Base-by-base conservation (phyloP, 2,113 vertebrate genomes). In the Polypterus bichir region DNA sequence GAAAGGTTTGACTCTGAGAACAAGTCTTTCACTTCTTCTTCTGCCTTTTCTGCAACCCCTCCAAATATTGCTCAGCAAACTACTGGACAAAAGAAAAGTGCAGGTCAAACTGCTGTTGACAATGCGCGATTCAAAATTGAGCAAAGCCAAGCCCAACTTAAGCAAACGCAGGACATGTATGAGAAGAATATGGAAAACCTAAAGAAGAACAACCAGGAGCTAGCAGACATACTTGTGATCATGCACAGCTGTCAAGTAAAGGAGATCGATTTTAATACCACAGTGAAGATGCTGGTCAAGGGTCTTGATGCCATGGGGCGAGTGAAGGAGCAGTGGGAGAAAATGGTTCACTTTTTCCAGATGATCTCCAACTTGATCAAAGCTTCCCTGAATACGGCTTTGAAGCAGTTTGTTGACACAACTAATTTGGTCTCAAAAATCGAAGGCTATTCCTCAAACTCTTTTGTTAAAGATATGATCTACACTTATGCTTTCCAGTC, bases 341-440 rank as follows among this genome's bases (percentile, higher is more conserved):
- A 75, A 63, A 73, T 77, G 75, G 67, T 76, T 3, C 65, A 5
- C 9, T 76, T 79, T 58, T 80, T 78, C 64, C 69, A 80, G 60
- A 75, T 78, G 72, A 69, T 80, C 10, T 78, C 76, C 52, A 70
- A 61, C 64, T 54, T 79, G 49, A 69, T 80, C 5, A 66, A 73
- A 8, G 66, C 63, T 45, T 68, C 62, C 47, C 65, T 80, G 44
- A 64, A 4, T 49, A 65, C 27, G 52, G 58, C 60, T 45, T 57
- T 79, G 54, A 66, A 58, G 52, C 54, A 73, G 11, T 72, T 80
- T 59, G 48, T 57, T 3, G 48, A 57, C 2, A 65, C 68, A 2
- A 8, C 61, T 3, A 48, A 60, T 2, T 65, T 47, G n/a, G 6
- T 47, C 27, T 6, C 9, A 51, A 7, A 55, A 54, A 3, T 51